A percentile compares a stretch with the other conserved stretches of the same genome.
These are phyloP conservation scores for Botia kubotai DNA, from an alignment of 2,797 vertebrate genomes.

Conservation along the genomic window DNA sequence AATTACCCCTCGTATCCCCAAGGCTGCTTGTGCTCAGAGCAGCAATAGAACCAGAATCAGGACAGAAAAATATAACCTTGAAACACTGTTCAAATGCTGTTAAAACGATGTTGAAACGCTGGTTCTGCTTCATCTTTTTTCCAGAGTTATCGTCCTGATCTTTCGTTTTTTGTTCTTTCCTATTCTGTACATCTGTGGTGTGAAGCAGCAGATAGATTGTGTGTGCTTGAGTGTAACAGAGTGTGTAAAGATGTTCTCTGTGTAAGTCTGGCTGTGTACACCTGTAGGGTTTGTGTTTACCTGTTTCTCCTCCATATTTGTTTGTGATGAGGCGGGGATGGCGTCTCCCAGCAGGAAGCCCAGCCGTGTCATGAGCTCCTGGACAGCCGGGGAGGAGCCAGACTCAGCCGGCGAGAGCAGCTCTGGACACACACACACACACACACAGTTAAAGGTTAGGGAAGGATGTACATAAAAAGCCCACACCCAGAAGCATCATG, in stretches of 20 bases:
- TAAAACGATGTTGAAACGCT: background rate
- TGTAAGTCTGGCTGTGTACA: background rate
- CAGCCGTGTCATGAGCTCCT: conserved; percentile 98
- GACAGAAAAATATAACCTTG: conserved; percentile 8
- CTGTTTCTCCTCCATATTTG: conserved; percentile 85
- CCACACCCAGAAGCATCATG: conserved; percentile 12
- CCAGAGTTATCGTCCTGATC: background rate
- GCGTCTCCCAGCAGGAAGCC: conserved; percentile 97
- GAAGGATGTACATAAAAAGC: conserved; percentile 22
- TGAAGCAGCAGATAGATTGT: background rate
- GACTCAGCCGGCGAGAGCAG: conserved; percentile 65
- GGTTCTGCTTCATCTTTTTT: background rate
- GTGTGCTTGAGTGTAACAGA: conserved; percentile 30
- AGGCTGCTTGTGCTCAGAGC: background rate
- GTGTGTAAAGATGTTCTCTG: conserved; percentile 42
- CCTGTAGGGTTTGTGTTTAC: conserved; percentile 54
- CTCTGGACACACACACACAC: conserved; percentile 49
- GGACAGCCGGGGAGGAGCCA: conserved; percentile 92
- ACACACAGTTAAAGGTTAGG: conserved; percentile 20
- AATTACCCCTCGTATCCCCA: conserved; percentile 11
- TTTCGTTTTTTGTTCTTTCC: background rate
- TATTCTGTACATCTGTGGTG: background rate
- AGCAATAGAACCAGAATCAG: background rate
- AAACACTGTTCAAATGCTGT: background rate
- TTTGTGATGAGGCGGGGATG: conserved; percentile 86